phyloP scores from a whole-genome alignment of 2,888 invertebrate genomes.

The Hydraecia micacea region DNA sequence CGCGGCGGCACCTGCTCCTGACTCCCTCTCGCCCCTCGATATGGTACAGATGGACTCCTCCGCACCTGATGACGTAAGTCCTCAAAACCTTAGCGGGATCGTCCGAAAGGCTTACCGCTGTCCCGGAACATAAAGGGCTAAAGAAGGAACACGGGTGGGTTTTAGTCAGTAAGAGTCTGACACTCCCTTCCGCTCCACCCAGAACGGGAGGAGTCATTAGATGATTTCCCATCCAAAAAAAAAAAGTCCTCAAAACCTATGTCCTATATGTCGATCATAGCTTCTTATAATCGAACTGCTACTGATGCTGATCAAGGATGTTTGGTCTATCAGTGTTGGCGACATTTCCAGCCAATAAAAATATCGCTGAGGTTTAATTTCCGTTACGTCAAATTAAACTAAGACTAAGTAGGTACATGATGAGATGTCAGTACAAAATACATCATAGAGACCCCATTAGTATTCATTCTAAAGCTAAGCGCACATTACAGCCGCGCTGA shows the following conservation, averaged over 20 bases:
- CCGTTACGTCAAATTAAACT: neutral
- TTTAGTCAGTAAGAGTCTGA: too few species aligned
- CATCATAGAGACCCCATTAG: neutral
- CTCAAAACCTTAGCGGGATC: too few species aligned
- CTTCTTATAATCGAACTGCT: neutral
- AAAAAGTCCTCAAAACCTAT: too few species aligned
- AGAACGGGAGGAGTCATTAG: too few species aligned
- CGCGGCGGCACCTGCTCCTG: slow-evolving; percentile 80
- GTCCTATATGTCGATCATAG: neutral
- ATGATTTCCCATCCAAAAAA: too few species aligned
- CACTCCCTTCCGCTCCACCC: too few species aligned
- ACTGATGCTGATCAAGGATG: neutral
- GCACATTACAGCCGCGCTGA: neutral
- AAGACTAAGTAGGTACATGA: neutral
- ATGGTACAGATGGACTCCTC: slow-evolving; percentile 84
- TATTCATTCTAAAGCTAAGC: neutral
- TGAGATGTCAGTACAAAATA: neutral
- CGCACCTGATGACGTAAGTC: slow-evolving; percentile 83
- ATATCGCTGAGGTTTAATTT: neutral
- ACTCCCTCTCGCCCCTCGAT: slow-evolving; percentile 78
- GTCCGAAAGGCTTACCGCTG: too few species aligned
- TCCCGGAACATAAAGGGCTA: too few species aligned
- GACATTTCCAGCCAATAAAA: neutral
- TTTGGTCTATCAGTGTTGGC: neutral
- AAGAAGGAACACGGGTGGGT: too few species aligned